A percentile compares a stretch with the other conserved stretches of the same genome.
phyloP scores from a whole-genome alignment of 2,113 vertebrate genomes.

The Phoenicopterus ruber region DNA sequence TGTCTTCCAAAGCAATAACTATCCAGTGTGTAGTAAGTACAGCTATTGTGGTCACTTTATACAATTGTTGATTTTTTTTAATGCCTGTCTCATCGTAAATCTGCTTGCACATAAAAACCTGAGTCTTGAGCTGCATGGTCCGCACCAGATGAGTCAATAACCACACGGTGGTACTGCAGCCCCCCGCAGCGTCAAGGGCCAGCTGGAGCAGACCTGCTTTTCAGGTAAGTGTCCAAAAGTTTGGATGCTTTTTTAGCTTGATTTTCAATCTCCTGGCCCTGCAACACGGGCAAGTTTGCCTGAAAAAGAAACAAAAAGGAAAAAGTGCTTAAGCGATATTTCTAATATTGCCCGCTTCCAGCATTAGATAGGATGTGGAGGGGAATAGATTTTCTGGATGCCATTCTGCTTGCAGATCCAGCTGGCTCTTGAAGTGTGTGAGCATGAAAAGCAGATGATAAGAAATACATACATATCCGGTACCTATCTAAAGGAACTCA shows the following conservation, averaged over 20 bases:
- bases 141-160: not conserved
- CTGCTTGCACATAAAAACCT: not conserved
- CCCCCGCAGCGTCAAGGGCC: not conserved
- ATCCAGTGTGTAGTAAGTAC: not conserved
- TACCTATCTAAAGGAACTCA: not conserved
- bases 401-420: not conserved
- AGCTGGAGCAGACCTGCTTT: not conserved
- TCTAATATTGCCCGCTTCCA: not conserved
- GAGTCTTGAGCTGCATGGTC: not conserved
- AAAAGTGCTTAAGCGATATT: not conserved
- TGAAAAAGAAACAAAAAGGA: not conserved
- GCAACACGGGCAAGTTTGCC: not conserved
- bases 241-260: not conserved
- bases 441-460: conserved; percentile 8
- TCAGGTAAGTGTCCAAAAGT: not conserved
- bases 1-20: not conserved
- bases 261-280: not conserved
- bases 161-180: not conserved
- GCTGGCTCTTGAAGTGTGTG: not conserved
- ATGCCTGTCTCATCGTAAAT: not conserved
- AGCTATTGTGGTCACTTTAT: not conserved
- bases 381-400: not conserved
- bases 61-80: not conserved
- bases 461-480: not conserved
- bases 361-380: not conserved